Base-by-base conservation (phyloP, 2,113 vertebrate genomes). In the Edolisoma coerulescens region DNA sequence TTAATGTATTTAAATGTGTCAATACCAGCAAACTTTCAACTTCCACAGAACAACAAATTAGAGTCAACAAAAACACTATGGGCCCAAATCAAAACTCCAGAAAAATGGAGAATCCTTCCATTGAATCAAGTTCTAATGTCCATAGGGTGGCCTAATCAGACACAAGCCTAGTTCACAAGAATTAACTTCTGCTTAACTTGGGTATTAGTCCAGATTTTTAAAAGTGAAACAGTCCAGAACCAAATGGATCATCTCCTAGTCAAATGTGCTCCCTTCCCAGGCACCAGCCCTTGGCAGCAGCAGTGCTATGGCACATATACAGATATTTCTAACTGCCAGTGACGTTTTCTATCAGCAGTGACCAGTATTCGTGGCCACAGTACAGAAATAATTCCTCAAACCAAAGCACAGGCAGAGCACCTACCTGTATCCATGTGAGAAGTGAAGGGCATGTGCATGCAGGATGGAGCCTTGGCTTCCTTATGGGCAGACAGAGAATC, bases 391-490 rank as follows among this genome's bases (percentile, higher is more conserved):
- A 56, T 57, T 65, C 20, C 17, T 86, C 41, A 37, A 42, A 28
- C 6, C n/a, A 28, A 37, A 79, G 26, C 11, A 12, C 9, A 47
- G 18, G 28, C 60, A 73, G 28, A 89, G 33, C 26, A 37, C 0
- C 0, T 9, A 10, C 22, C 20, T 28, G 3, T 32, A 22, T 33
- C 28, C 2, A 7, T 3, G 27, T 4, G n/a, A 26, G 50, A 54
- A 63, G 45, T 7, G 11, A 64, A 49, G 22, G 32, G 39, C 26
- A n/a, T 0, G 0, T 9, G 14, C 13, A 12, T 2, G 3, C 10
- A 10, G 42, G 35, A 28, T 2, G 13, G 52, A 42, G 23, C 22
- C 30, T 39, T 68, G n/a, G 20, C 28, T 68, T 68, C 35, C 32
- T 45, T 42, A 26, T 10, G 30, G 45, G 19, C 56, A 52, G 12